Percentiles rank a stretch among this genome's conserved stretches.
phyloP scores from a whole-genome alignment of 1,140 invertebrate species.

The Dendroctonus valens region DNA sequence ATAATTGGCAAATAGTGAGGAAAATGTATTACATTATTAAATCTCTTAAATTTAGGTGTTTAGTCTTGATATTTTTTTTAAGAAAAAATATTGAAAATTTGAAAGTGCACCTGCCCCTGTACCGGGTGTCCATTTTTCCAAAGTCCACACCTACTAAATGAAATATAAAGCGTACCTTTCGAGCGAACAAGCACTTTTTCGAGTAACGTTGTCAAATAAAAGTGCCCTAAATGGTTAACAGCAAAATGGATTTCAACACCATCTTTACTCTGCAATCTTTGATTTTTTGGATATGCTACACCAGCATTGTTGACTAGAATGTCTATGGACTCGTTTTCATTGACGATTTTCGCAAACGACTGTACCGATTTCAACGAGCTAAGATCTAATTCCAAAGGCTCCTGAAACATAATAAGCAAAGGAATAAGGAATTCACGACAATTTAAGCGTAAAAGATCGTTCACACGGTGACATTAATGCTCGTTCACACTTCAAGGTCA shows the following conservation, averaged over 20 bases:
- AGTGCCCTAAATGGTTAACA: constrained; percentile 80
- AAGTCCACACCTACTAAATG: background rate
- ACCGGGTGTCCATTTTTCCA: background rate
- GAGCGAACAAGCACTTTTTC: too few species aligned
- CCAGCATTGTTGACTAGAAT: constrained; percentile 79
- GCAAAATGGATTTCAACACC: constrained; percentile 83
- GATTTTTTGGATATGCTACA: constrained; percentile 57
- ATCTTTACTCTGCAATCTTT: constrained; percentile 65
- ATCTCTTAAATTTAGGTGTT: too few species aligned
- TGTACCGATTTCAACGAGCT: constrained; percentile 68
- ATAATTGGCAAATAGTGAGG: too few species aligned
- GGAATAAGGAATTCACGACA: too few species aligned
- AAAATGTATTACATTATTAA: too few species aligned
- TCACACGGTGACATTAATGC: too few species aligned
- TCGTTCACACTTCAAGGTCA: too few species aligned
- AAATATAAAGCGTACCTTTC: background rate
- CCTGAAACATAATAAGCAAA: constrained; percentile 51
- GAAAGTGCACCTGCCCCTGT: background rate
- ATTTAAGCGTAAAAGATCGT: too few species aligned
- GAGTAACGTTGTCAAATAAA: constrained; percentile 64
- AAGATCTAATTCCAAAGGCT: constrained; percentile 71
- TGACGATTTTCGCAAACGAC: constrained; percentile 65
- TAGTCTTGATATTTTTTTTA: too few species aligned
- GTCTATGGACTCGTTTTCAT: constrained; percentile 63
- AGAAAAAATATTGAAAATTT: constrained; percentile 28